These are phyloP conservation scores for Cyphomyrus plagiostoma DNA, from an alignment of 2,113 vertebrate species.

Conservation along the genomic window DNA sequence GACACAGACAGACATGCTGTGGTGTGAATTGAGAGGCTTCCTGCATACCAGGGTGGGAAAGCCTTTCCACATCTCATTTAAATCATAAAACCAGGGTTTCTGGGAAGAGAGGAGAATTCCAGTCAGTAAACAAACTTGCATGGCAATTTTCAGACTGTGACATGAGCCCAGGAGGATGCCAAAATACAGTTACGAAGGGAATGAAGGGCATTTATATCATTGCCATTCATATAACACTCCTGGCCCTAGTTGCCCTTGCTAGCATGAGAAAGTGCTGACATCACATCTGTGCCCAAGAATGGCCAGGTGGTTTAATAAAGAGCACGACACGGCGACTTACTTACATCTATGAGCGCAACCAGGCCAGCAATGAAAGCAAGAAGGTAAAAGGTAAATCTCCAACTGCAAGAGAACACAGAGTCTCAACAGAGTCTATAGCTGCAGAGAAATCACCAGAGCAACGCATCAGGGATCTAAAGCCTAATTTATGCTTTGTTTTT, in stretches of 20 bases:
- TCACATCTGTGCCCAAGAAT: neutral
- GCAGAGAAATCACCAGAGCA: constrained; percentile 8
- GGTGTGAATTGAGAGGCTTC: neutral
- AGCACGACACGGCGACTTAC: constrained; percentile 46
- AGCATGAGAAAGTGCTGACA: neutral
- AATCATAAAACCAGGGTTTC: constrained; percentile 91
- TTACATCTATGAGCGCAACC: constrained; percentile 80
- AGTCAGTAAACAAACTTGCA: constrained; percentile 17
- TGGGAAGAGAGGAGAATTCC: constrained; percentile 38
- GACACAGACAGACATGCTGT: neutral
- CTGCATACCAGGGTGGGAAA: constrained; percentile 83
- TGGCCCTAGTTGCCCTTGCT: neutral
- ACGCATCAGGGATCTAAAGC: neutral
- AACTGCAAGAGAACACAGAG: constrained; percentile 73
- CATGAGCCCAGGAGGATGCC: neutral
- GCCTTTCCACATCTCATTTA: constrained; percentile 75
- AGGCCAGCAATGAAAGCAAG: constrained; percentile 90
- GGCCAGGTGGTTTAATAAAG: neutral
- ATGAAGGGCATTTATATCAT: neutral
- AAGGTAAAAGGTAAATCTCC: constrained; percentile 97
- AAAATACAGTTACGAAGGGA: neutral
- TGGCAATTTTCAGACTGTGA: neutral
- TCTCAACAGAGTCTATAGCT: constrained; percentile 26
- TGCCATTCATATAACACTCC: neutral
- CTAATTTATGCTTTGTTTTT: neutral